These are phyloP conservation scores for Eledona agricola DNA, from an alignment of 2,888 invertebrate genomes.

Conservation along the genomic window DNA sequence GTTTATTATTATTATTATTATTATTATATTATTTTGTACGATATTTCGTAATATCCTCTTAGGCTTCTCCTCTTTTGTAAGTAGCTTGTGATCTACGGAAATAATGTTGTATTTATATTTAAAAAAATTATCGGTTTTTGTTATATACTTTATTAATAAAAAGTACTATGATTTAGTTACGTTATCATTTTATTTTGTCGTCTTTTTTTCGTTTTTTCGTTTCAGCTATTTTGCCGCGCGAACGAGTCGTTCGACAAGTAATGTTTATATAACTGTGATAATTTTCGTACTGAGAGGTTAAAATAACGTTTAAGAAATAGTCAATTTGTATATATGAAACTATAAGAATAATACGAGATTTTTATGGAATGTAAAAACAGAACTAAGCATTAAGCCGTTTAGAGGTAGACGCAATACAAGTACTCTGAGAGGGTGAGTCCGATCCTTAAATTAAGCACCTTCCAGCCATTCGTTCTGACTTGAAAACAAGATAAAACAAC, in stretches of 20 bases:
- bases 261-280: conserved; percentile 59
- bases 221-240: too few relatives aligned
- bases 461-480: conserved; percentile 20
- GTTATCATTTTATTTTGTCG: conserved; percentile 47
- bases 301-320: conserved; percentile 53
- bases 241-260: conserved; percentile 44
- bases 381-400: conserved; percentile 18
- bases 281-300: conserved; percentile 60
- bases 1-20: too few relatives aligned
- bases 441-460: conserved; percentile 32
- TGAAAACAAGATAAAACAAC: conserved; percentile 15
- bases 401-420: conserved; percentile 21
- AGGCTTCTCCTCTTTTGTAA: conserved; percentile 31
- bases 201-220: conserved; percentile 48
- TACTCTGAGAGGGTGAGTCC: conserved; percentile 21
- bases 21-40: conserved; percentile 31
- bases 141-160: conserved; percentile 59
- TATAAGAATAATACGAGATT: conserved; percentile 33
- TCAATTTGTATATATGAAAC: conserved; percentile 59
- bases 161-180: conserved; percentile 55
- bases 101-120: conserved; percentile 55
- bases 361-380: conserved; percentile 34
- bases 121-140: conserved; percentile 57
- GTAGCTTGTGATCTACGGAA: conserved; percentile 40
- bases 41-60: conserved; percentile 17